Percentiles rank a stretch among this genome's conserved stretches.
These are phyloP conservation scores for Ctenomys sociabilis DNA, from an alignment of 2,113 vertebrate genomes.

Conservation along the genomic window DNA sequence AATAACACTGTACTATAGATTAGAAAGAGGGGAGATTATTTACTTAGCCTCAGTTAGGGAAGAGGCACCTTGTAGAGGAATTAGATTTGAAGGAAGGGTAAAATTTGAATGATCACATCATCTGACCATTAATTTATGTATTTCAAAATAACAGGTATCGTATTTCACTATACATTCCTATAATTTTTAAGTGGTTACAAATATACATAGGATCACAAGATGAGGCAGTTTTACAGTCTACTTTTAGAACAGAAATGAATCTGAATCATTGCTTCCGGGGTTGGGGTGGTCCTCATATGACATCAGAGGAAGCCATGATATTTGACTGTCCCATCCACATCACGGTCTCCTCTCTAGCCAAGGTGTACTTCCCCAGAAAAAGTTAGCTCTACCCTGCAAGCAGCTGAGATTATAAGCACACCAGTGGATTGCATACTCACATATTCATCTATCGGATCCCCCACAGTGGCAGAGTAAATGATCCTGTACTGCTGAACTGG, in stretches of 20 bases:
- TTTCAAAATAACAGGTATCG: background rate
- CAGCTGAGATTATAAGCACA: background rate
- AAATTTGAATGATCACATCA: background rate
- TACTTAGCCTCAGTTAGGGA: background rate
- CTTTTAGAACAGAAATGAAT: slow-evolving; percentile 15
- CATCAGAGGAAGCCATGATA: background rate
- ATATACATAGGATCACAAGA: background rate
- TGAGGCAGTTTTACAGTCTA: background rate
- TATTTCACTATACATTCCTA: background rate
- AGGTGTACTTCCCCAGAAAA: background rate
- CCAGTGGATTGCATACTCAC: slow-evolving; percentile 86
- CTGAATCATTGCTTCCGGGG: background rate
- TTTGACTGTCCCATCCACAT: background rate
- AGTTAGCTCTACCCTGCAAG: background rate
- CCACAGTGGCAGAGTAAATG: slow-evolving; percentile 91
- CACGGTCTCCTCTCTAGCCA: background rate
- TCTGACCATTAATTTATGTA: background rate
- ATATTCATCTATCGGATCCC: slow-evolving; percentile 95
- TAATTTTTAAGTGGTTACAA: background rate
- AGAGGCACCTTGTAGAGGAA: background rate
- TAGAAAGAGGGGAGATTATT: background rate
- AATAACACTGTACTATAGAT: background rate
- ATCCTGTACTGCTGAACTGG: slow-evolving; percentile 96
- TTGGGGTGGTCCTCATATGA: background rate
- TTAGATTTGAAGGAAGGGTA: background rate